These are phyloP conservation scores for Pristionchus arcanus DNA, from an alignment of 2,888 invertebrate species.

Conservation along the genomic window DNA sequence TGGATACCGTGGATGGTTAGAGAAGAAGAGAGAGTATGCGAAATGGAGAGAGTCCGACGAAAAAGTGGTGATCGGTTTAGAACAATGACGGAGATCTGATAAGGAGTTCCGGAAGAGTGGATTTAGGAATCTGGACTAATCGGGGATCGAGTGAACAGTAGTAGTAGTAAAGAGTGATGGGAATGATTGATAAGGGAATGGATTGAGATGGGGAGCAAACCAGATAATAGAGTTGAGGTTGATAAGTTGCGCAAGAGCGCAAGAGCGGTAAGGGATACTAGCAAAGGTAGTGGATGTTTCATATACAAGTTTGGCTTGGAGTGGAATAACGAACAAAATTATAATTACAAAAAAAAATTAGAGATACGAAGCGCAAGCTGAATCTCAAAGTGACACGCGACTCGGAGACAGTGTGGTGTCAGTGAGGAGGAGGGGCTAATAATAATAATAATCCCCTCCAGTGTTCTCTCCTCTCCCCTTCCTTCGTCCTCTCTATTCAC, in stretches of 20 bases:
- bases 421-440: no score
- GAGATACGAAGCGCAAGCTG: no score
- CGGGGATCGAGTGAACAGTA: background rate
- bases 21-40: background rate
- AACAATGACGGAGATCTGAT: slow-evolving; percentile 19
- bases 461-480: background rate
- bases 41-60: background rate
- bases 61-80: background rate
- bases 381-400: background rate
- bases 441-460: background rate
- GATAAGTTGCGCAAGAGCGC: background rate
- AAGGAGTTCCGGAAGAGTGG: background rate
- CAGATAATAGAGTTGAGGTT: background rate
- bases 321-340: no score
- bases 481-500: background rate
- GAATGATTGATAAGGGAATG: slow-evolving; percentile 2
- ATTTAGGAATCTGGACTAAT: slow-evolving; percentile 17
- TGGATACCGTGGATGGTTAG: background rate
- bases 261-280: background rate
- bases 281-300: background rate
- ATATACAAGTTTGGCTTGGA: no score
- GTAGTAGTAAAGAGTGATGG: background rate
- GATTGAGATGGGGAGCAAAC: background rate
- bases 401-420: background rate
- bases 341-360: no score